phyloP scores from a whole-genome alignment of 2,113 vertebrate genomes.

The Ivindomyrus marchei region DNA sequence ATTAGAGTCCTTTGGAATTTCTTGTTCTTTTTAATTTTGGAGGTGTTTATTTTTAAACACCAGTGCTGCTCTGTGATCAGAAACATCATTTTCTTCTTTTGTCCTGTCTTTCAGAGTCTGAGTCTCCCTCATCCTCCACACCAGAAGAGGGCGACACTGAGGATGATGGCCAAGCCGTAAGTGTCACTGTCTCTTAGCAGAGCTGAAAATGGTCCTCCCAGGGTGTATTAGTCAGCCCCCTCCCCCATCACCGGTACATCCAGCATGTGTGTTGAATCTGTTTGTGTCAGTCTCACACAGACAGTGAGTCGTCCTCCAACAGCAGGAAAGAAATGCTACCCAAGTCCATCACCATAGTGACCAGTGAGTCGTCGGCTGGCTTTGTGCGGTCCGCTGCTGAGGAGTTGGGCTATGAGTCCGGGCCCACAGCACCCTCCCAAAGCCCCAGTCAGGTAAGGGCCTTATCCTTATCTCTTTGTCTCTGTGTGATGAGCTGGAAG shows the following conservation, averaged over 20 bases:
- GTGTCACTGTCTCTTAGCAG: constrained; percentile 33
- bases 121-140: constrained; percentile 68
- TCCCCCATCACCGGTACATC: not conserved
- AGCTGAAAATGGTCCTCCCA: not conserved
- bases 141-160: constrained; percentile 66
- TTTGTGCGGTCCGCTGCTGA: constrained; percentile 59
- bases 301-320: constrained; percentile 83
- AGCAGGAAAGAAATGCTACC: constrained; percentile 83
- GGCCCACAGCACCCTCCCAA: constrained; percentile 61
- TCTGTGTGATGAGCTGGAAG: constrained; percentile 20
- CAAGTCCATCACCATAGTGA: constrained; percentile 72
- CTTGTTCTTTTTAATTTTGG: not conserved
- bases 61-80: not conserved
- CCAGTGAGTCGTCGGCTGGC: constrained; percentile 76
- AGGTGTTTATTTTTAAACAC: not conserved
- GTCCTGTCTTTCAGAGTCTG: constrained; percentile 57
- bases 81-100: constrained; percentile 5
- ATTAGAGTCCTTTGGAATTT: not conserved
- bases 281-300: constrained; percentile 75
- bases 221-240: not conserved
- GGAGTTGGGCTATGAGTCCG: constrained; percentile 58
- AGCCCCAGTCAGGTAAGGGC: constrained; percentile 50
- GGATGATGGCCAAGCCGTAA: constrained; percentile 70
- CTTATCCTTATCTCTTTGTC: not conserved
- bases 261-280: constrained; percentile 46